Evolutionary conservation across 2,113 vertebrate species (phyloP).

Genomic region (Halcyon malimbica): DNA sequence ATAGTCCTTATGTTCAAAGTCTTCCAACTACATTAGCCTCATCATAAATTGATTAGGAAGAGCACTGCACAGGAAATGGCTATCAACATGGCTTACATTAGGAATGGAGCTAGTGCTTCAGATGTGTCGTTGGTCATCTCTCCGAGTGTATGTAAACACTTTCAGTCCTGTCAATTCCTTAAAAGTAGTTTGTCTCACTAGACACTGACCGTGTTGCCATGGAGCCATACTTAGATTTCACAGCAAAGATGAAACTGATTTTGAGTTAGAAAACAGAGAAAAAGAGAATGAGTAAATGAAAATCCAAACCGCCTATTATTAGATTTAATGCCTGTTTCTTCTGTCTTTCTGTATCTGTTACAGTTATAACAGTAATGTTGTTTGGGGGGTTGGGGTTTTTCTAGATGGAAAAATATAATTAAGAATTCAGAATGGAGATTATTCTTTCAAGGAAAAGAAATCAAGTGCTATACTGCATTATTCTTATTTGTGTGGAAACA

Average conservation of each 20-base stretch:
- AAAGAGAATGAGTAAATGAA: conserved; percentile 16
- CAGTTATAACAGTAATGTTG: background rate
- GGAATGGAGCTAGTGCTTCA: background rate
- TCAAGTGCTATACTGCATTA: background rate
- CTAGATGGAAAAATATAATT: background rate
- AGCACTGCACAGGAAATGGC: conserved; percentile 3
- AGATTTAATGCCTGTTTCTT: background rate
- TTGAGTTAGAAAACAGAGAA: background rate
- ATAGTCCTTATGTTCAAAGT: background rate
- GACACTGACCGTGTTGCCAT: conserved; percentile 33
- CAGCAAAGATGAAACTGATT: conserved; percentile 20
- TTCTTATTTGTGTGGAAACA: conserved; percentile 2
- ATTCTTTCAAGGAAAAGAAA: conserved; percentile 13
- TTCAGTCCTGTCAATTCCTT: background rate
- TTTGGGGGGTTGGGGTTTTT: background rate
- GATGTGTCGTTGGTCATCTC: background rate
- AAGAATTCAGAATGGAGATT: background rate
- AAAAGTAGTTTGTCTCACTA: conserved; percentile 1
- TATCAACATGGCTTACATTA: background rate
- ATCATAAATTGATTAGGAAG: conserved; percentile 22
- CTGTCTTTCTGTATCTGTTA: background rate
- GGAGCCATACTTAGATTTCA: conserved; percentile 32
- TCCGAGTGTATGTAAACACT: background rate
- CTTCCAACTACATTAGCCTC: background rate
- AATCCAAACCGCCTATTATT: background rate